Percentiles rank a stretch among this genome's conserved stretches.
These are phyloP conservation scores for Tinea trinotella DNA, from an alignment of 2,888 invertebrate species.

Conservation along the genomic window DNA sequence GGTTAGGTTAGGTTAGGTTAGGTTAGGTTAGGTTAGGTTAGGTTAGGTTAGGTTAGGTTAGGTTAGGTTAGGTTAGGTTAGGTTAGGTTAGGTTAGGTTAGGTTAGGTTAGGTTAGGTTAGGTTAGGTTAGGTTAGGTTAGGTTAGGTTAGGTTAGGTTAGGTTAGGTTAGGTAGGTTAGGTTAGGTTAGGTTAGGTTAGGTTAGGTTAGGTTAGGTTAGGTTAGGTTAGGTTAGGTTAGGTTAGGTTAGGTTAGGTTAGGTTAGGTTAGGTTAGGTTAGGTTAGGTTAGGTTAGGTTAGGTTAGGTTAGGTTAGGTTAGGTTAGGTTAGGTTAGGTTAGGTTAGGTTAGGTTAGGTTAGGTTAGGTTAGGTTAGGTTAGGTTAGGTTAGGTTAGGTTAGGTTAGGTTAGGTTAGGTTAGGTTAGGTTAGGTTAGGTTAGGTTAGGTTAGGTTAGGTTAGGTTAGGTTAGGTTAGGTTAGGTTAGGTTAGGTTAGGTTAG, in stretches of 20 bases:
- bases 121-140: constrained; percentile 19
- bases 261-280: constrained; percentile 20
- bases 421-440: constrained; percentile 18
- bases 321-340: constrained; percentile 20
- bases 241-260: constrained; percentile 19
- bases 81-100: constrained; percentile 22
- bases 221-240: constrained; percentile 19
- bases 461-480: too few relatives aligned
- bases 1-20: too few relatives aligned
- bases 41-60: constrained; percentile 23
- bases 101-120: constrained; percentile 20
- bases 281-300: constrained; percentile 19
- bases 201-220: constrained; percentile 20
- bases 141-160: constrained; percentile 18
- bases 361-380: constrained; percentile 20
- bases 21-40: constrained; percentile 20
- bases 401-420: constrained; percentile 20
- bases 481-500: too few relatives aligned
- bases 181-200: constrained; percentile 19
- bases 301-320: constrained; percentile 16
- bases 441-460: constrained; percentile 20
- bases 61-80: constrained; percentile 23
- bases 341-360: constrained; percentile 20
- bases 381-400: constrained; percentile 20
- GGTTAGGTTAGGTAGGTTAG: constrained; percentile 17